phyloP scores from a whole-genome alignment of 64 coral and sea anemone genomes.

The Dendronephthya gigantea region DNA sequence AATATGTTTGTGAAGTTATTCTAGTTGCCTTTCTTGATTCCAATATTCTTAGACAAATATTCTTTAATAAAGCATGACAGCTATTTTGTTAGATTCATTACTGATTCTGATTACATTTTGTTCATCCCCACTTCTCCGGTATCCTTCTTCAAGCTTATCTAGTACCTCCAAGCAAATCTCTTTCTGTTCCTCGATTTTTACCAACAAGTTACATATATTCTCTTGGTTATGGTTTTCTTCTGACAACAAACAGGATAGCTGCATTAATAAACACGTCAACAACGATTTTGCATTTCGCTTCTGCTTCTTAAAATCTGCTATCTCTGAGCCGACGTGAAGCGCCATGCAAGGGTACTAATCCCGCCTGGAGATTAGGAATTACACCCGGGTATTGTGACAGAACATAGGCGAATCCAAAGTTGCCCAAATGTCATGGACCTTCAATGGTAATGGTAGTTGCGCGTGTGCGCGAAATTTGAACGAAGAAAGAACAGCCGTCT shows the following conservation, averaged over 20 bases:
- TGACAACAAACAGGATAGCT: not conserved
- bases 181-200: conserved; percentile 25
- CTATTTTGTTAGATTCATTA: conserved; percentile 31
- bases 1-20: not conserved
- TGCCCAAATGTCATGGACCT: too few relatives aligned
- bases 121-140: not conserved
- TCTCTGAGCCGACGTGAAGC: too few relatives aligned
- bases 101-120: conserved; percentile 20
- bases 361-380: too few relatives aligned
- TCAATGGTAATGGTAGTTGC: too few relatives aligned
- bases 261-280: not conserved
- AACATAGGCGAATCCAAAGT: too few relatives aligned
- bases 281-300: not conserved
- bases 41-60: not conserved
- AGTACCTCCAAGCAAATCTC: conserved; percentile 14
- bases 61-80: not conserved
- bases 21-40: not conserved
- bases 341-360: too few relatives aligned
- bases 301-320: not conserved
- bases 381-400: too few relatives aligned
- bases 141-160: not conserved
- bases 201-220: not conserved
- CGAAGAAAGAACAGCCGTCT: too few relatives aligned
- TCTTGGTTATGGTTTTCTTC: not conserved
- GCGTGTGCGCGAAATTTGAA: too few relatives aligned